These are phyloP conservation scores for Xenotilapia caudafasciata DNA, from an alignment of 2,113 vertebrate species.

Conservation along the genomic window DNA sequence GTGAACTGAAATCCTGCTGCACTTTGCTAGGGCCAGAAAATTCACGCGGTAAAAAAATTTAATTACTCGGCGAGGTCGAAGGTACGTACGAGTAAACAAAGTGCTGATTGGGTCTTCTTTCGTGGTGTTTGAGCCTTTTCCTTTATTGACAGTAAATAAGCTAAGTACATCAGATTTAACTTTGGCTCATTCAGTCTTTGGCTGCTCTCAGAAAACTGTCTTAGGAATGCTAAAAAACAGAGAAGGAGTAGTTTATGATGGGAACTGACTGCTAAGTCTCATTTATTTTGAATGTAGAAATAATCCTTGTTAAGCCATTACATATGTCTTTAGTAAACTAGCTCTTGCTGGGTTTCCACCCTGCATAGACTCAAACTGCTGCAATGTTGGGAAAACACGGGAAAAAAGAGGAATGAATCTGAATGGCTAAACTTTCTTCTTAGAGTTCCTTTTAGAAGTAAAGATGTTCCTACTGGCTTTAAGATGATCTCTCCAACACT, in stretches of 20 bases:
- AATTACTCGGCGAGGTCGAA: constrained; percentile 19
- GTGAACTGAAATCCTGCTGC: constrained; percentile 1
- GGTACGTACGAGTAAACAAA: neutral
- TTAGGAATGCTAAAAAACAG: neutral
- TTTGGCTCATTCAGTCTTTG: neutral
- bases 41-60: neutral
- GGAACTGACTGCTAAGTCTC: neutral
- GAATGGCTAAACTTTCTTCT: neutral
- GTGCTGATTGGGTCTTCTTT: neutral
- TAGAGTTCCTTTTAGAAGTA: neutral
- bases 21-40: constrained; percentile 5
- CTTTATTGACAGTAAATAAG: neutral
- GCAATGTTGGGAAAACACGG: neutral
- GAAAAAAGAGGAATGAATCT: neutral
- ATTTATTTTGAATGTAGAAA: neutral
- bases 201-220: neutral
- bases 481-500: neutral
- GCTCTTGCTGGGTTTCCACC: neutral
- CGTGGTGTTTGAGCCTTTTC: neutral
- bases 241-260: neutral
- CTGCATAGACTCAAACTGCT: neutral
- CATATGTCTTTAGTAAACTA: neutral
- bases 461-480: neutral
- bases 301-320: neutral
- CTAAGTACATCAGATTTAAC: neutral